Percentiles rank a stretch among this genome's conserved stretches.
Conservation (phyloP, 2,113 vertebrate genomes). For the Pygoscelis adeliae region DNA sequence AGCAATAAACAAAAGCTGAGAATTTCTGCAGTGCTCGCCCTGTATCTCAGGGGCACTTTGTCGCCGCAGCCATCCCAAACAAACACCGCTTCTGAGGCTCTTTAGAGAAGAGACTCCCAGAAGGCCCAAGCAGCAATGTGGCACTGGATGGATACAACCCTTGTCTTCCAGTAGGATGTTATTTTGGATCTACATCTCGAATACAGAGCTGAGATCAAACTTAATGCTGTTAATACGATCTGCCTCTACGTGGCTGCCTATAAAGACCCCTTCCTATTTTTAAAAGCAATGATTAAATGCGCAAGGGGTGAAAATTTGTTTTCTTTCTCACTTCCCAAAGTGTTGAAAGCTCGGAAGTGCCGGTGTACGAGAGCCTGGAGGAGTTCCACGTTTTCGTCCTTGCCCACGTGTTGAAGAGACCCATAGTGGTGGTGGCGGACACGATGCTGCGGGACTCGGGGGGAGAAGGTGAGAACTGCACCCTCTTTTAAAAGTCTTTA, state of each 20-base stretch:
- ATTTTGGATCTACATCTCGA: neutral
- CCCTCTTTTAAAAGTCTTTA: neutral
- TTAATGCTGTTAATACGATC: rapidly evolving
- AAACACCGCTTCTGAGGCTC: rapidly evolving
- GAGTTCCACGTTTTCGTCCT: conserved; percentile 97
- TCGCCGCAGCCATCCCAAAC: rapidly evolving
- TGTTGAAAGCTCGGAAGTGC: conserved; percentile 89
- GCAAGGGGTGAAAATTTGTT: rapidly evolving
- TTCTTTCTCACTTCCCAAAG: conserved; percentile 46
- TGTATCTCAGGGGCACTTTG: neutral
- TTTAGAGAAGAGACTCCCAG: neutral
- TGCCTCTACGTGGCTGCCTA: rapidly evolving
- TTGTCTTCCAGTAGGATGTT: neutral
- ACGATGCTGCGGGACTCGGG: conserved; percentile 97
- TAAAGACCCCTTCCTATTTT: too few species aligned
- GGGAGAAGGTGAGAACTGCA: conserved; percentile 83
- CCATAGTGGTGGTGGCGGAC: conserved; percentile 95
- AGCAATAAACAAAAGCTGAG: neutral
- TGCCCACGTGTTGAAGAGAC: conserved; percentile 90
- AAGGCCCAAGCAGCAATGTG: neutral
- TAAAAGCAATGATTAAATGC: rapidly evolving
- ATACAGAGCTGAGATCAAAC: rapidly evolving
- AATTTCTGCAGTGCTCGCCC: rapidly evolving
- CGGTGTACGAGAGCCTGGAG: conserved; percentile 95
- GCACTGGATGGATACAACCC: neutral